Conservation (phyloP, 1,140 invertebrate species). For the Drosophila lowei region DNA sequence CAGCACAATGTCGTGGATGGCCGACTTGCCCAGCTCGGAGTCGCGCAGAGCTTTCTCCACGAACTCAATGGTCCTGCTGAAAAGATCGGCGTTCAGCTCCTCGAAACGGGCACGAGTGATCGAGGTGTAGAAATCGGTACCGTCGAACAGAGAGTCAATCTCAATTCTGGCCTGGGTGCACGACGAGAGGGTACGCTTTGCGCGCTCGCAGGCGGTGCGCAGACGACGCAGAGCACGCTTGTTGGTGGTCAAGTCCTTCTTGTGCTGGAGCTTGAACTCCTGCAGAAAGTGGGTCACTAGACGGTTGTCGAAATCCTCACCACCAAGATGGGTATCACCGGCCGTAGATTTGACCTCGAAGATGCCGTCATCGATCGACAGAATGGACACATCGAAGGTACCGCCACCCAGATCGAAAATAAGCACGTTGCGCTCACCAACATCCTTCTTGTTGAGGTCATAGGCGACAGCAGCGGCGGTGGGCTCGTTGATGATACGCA, state of each 20-base stretch:
- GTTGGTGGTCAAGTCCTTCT: constrained; percentile 95
- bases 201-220: constrained; percentile 96
- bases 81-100: constrained; percentile 96
- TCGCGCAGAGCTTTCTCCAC: constrained; percentile 97
- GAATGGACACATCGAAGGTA: constrained; percentile 98
- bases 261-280: constrained; percentile 99
- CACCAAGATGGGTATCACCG: constrained; percentile 98
- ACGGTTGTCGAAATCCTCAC: constrained; percentile 97
- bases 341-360: constrained; percentile 98
- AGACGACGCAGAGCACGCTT: constrained; percentile 96
- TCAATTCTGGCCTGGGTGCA: constrained; percentile 97
- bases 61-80: constrained; percentile 95
- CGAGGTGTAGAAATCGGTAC: constrained; percentile 97
- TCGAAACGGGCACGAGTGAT: constrained; percentile 97
- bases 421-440: constrained; percentile 92
- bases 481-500: constrained; percentile 97
- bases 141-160: constrained; percentile 97
- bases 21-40: constrained; percentile 96
- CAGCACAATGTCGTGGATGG: constrained; percentile 97
- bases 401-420: constrained; percentile 98
- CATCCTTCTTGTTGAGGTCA: constrained; percentile 98
- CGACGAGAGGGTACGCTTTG: constrained; percentile 97
- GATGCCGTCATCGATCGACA: constrained; percentile 97
- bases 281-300: constrained; percentile 98
- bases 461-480: constrained; percentile 99